phyloP scores from a whole-genome alignment of 2,888 invertebrate species.

The Ommatoiulus sabulosus region DNA sequence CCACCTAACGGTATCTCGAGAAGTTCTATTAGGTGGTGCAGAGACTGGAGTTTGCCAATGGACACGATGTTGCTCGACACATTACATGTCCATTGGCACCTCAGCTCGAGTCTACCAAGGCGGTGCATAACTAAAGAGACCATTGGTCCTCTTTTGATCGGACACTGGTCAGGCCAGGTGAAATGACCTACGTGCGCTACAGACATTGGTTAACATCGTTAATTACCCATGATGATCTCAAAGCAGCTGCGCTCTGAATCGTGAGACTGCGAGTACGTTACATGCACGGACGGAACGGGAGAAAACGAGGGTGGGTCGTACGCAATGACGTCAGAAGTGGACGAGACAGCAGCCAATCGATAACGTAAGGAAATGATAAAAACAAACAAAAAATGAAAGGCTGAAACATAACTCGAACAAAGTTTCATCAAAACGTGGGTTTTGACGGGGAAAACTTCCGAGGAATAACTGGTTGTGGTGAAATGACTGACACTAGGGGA shows the following conservation, averaged over 20 bases:
- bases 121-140: too few relatives aligned
- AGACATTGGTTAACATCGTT: constrained; percentile 37
- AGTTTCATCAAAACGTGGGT: neutral
- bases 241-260: constrained; percentile 59
- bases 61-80: too few relatives aligned
- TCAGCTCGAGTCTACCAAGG: too few relatives aligned
- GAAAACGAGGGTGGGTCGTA: constrained; percentile 50
- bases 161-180: neutral
- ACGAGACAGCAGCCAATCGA: constrained; percentile 33
- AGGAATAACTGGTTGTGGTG: neutral
- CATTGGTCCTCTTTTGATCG: neutral
- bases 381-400: constrained; percentile 49
- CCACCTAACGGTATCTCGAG: too few relatives aligned
- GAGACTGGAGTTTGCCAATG: too few relatives aligned
- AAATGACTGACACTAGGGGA: neutral
- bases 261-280: constrained; percentile 18
- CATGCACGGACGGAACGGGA: constrained; percentile 6
- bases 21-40: too few relatives aligned
- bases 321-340: constrained; percentile 46
- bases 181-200: neutral
- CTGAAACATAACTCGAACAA: neutral
- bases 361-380: constrained; percentile 32
- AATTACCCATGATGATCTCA: constrained; percentile 59
- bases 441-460: neutral
- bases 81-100: too few relatives aligned